Base-by-base conservation (phyloP, 1,140 invertebrate species). In the Heliconius congener region DNA sequence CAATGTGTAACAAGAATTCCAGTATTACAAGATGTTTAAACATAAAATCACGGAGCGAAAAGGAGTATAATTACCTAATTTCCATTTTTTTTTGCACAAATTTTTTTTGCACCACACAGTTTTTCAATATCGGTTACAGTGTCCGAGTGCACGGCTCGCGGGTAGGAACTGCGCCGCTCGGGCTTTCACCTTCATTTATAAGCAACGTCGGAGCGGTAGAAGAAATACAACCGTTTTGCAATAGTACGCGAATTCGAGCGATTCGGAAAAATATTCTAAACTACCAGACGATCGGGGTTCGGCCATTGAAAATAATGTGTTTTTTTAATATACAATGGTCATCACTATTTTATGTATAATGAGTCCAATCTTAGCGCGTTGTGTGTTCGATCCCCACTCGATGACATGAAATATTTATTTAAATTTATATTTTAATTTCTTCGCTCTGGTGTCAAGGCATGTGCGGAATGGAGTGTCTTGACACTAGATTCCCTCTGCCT, bases 141-240 rank as follows among this genome's bases (percentile, higher is more conserved):
- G 60, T 66, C 11, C 60, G 60, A 66, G n/a, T 27, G 27, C 27
- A 66, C 60, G 60, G 8, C 60, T 83, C 84, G 84, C 83, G 81
- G 81, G 76, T 81, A 80, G 55, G 77, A 82, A 94, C 91, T 94
- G 91, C 88, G 88, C 87, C 88, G 76, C 86, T 84, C 84, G 86
- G 84, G 91, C 92, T 94, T 94, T 94, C 92, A 92, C 92, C 88
- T 34, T 81, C 79, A 90, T 93, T 92, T 94, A 94, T 94, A 94
- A 92, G 90, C 88, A 84, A 72, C 74, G 71, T 82, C 81, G 74
- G 76, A 76, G 73, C 73, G 84, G 79, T 84, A 86, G 84, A 91
- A 91, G 88, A 92, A 91, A 93, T 90, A 88, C 87, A 90, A 89
- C 86, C 79, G 81, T 92, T 93, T 93, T 86, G 89, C 89, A 92